Evolutionary conservation across 2,888 invertebrate genomes (phyloP), one percentile per base, ranked within the genome.

Genomic region (Sarcophaga rosellei): DNA sequence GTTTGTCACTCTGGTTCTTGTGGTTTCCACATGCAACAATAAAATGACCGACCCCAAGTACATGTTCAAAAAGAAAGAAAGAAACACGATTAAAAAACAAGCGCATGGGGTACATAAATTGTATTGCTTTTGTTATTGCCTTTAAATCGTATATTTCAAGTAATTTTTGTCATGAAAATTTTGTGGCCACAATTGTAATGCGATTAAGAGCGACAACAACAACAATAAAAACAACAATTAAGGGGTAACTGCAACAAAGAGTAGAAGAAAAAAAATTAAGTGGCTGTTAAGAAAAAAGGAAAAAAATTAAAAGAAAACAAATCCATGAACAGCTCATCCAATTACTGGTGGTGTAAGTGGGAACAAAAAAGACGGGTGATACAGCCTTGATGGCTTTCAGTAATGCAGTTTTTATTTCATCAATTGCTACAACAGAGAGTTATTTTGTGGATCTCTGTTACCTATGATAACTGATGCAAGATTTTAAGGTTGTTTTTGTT

Each of bases 1-100:
- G 86, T 86, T 86, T 86, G 86, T 86, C 84, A 86, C 84, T 86
- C 84, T 84, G 86, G 86, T 86, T 84, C 86, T 78, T 86, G 86
- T 70, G 86, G 86, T 84, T 84, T 84, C 72, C 35, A 86, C 73
- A 86, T 68, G 25, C 72, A 53, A 53, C 53, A 53, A 53, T 53
- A 53, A 53, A 53, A 12, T 53, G 53, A 53, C 17, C 17, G 35
- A 66, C 57, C 45, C 66, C 75, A 25, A 25, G 44, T 63, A 70
- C 79, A 74, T 72, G 82, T 65, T 25, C 65, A 25, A 73, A 53
- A 72, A 68, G 12, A 44, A 21, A 59, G 47, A 63, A 72, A 68
- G 12, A 35, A 79, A 74, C 20, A 79, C 57, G 73, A 61, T 70
- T 0, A 35, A 35, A 35, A 35, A 8, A 35, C 35, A 2, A 35